Conservation (phyloP, 2,797 vertebrate genomes). For the Phoebastria nigripes region DNA sequence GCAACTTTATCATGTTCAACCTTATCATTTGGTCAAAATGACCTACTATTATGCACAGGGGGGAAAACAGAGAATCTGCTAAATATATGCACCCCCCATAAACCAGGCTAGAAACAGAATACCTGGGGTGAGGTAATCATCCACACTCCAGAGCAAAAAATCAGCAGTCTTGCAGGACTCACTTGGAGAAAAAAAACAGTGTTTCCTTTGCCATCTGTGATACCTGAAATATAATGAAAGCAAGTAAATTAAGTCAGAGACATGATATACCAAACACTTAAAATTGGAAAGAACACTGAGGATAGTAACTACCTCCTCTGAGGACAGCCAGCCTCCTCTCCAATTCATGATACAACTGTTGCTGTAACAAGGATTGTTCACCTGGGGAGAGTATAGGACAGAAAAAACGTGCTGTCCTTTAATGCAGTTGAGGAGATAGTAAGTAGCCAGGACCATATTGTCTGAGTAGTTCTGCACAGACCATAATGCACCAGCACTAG, state of each 20-base stretch:
- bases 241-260: neutral
- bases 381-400: neutral
- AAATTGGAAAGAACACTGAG: neutral
- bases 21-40: constrained; percentile 50
- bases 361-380: neutral
- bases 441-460: neutral
- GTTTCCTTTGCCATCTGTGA: neutral
- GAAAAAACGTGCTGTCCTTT: neutral
- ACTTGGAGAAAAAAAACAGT: neutral
- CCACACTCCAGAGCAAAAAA: neutral
- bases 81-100: neutral
- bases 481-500: neutral
- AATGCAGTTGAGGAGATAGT: neutral
- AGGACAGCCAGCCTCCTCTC: neutral
- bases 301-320: neutral
- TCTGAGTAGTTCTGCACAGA: neutral
- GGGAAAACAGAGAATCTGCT: constrained; percentile 2
- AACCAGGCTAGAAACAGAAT: neutral
- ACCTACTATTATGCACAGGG: constrained; percentile 19
- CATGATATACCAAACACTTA: neutral
- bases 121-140: neutral
- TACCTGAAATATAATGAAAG: neutral
- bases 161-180: neutral
- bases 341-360: neutral
- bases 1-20: constrained; percentile 34